A percentile compares a stretch with the other conserved stretches of the same genome.
Evolutionary conservation across 2,888 invertebrate genomes (phyloP).

Genomic region (Lycophotia porphyrea): DNA sequence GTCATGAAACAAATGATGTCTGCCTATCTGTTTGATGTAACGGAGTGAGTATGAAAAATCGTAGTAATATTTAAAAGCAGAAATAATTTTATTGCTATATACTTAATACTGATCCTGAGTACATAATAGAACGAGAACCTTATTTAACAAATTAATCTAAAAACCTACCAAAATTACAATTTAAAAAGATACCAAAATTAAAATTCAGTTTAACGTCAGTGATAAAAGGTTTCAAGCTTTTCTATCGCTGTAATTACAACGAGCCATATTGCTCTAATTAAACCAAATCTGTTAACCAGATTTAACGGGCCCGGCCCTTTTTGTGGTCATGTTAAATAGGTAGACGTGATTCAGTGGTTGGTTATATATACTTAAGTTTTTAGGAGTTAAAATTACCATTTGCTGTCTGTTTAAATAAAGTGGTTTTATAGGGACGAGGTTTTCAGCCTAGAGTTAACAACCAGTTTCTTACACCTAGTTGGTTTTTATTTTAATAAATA

Average conservation of each 20-base stretch:
- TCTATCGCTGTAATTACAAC: slow-evolving; percentile 53
- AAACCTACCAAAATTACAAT: slow-evolving; percentile 15
- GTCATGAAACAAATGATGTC: not conserved
- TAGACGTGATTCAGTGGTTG: slow-evolving; percentile 22
- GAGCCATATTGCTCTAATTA: slow-evolving; percentile 55
- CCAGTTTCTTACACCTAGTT: not conserved
- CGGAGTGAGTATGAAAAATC: not conserved
- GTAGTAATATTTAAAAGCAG: not conserved
- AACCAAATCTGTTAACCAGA: slow-evolving; percentile 56
- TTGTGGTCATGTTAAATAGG: slow-evolving; percentile 47
- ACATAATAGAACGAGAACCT: not conserved
- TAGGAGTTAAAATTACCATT: slow-evolving; percentile 11
- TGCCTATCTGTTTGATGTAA: not conserved
- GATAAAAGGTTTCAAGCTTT: slow-evolving; percentile 33
- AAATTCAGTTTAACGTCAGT: slow-evolving; percentile 23
- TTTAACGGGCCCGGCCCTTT: slow-evolving; percentile 47
- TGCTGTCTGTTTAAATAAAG: not conserved
- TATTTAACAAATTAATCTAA: not conserved
- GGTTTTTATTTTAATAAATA: too few relatives aligned
- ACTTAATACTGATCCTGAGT: not conserved
- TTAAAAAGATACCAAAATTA: slow-evolving; percentile 16
- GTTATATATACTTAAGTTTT: slow-evolving; percentile 17
- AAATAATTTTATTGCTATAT: not conserved
- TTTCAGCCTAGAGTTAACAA: not conserved
- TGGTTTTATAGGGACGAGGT: not conserved